phyloP scores from a whole-genome alignment of 2,113 vertebrate genomes.

The Ptilonorhynchus violaceus region DNA sequence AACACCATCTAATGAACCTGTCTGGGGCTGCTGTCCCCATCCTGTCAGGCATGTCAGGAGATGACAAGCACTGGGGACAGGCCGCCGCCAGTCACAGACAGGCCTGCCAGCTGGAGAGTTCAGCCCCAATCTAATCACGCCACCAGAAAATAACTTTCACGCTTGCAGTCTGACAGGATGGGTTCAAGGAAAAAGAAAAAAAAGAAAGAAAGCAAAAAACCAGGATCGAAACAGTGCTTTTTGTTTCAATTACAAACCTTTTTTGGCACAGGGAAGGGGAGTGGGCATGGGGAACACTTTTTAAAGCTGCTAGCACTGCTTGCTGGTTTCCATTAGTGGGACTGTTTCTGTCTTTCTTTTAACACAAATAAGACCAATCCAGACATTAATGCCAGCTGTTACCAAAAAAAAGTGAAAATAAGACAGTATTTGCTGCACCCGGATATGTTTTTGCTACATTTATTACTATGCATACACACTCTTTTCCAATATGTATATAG shows the following conservation, averaged over 20 bases:
- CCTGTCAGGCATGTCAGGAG: slow-evolving; percentile 99
- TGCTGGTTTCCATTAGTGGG: slow-evolving; percentile 46
- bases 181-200: slow-evolving; percentile 70
- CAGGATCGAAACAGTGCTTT: slow-evolving; percentile 77
- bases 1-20: slow-evolving; percentile 99
- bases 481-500: neutral
- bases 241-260: slow-evolving; percentile 78
- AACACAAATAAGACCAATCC: neutral
- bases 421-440: neutral
- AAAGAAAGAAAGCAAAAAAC: neutral
- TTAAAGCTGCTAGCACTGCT: slow-evolving; percentile 39
- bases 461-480: neutral
- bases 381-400: neutral
- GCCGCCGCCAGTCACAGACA: slow-evolving; percentile 97
- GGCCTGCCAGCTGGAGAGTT: slow-evolving; percentile 99
- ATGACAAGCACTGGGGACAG: slow-evolving; percentile 97
- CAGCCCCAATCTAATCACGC: slow-evolving; percentile 99
- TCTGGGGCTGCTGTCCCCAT: slow-evolving; percentile 98
- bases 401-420: neutral
- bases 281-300: neutral
- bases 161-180: slow-evolving; percentile 89
- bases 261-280: neutral
- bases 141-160: slow-evolving; percentile 90
- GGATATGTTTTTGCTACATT: neutral
- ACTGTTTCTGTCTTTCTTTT: slow-evolving; percentile 64